Evolutionary conservation across 1,140 invertebrate genomes (phyloP), one percentile per base, ranked within the genome.

Genomic region (Ruditapes philippinarum): DNA sequence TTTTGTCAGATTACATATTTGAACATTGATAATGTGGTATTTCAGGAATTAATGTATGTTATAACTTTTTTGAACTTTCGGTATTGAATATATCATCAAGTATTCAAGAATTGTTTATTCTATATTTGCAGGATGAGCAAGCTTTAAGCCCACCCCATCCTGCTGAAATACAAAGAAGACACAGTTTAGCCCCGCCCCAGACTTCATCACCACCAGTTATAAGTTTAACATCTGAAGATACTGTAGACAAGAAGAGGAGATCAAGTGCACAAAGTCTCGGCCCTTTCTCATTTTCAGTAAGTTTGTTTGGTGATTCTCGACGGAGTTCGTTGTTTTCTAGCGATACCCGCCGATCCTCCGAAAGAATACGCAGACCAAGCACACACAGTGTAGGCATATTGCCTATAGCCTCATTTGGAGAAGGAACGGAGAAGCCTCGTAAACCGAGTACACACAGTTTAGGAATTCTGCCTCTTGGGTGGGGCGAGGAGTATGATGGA

Each of bases 371-470:
- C 22, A 88, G 94, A 14, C 94, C 94, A 57, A 93, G 92, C 88
- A 94, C 93, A 7, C 94, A 94, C 90, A 94, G 94, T 84, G 93
- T 94, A 28, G 94, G 94, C 74, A 93, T 95, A 68, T 88, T 94
- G 74, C 93, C 94, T 36, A 93, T 95, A 38, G 93, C 92, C 81
- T 93, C 94, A 89, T 95, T 95, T 88, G 94, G 93, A 45, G 94
- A 95, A 85, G 91, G 92, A 74, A 90, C 91, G 0, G 93, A 94
- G 87, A 90, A 91, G 65, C 93, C 92, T 31, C 91, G 94, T 38
- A 91, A 94, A 73, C 92, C 94, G 45, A 94, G 93, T 84, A 94
- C 94, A 11, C 94, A 95, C 91, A 94, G 93, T 91, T 92, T 95
- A 60, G 94, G 94, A 49, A 92, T 94, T 42, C 91, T 95, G 49